Evolutionary conservation across 2,888 invertebrate genomes (phyloP), one percentile per base, ranked within the genome.

Genomic region (Lepidochrysops patricia): DNA sequence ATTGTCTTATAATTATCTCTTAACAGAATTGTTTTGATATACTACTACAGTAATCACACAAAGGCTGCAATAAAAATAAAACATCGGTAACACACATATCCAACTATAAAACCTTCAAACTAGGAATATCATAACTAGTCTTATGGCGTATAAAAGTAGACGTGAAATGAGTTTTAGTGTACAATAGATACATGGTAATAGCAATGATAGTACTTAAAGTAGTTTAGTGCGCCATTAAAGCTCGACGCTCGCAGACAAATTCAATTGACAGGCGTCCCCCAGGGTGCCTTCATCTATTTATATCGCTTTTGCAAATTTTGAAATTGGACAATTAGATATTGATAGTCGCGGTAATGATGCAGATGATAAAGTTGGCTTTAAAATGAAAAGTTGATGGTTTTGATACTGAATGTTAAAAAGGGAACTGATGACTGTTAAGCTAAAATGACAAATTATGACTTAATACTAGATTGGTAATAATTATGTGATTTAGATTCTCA

Each of bases 251-350:
- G 86, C 84, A 86, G 88, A 89, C 88, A 86, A 89, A 89, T 85
- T 88, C 85, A 88, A 88, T 88, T 87, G 85, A 79, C 82, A 80
- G 75, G 81, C 82, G 80, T 80, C 82, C 83, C 78, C 80, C 81
- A 71, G 83, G 84, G 83, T 76, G 80, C 75, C 77, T 77, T 83
- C 78, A 81, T 79, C 82, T 82, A 84, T 84, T 85, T 83, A 83
- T 79, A 78, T 76, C 74, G 71, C 69, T 80, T 82, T 82, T 80
- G 75, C 76, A 80, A 75, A 83, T 80, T 43, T 43, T 43, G 79
- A 82, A 85, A 83, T 84, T 83, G 81, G 81, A 80, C 80, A 76
- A 76, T 77, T 77, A 82, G 80, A 54, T 54, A 15, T 7, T 27
- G 54, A 54, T 54, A 0, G 43, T 43, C 19, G 43, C 43, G 19